These are phyloP conservation scores for Sebastes reedi DNA, from an alignment of 2,797 vertebrate species.

Conservation along the genomic window DNA sequence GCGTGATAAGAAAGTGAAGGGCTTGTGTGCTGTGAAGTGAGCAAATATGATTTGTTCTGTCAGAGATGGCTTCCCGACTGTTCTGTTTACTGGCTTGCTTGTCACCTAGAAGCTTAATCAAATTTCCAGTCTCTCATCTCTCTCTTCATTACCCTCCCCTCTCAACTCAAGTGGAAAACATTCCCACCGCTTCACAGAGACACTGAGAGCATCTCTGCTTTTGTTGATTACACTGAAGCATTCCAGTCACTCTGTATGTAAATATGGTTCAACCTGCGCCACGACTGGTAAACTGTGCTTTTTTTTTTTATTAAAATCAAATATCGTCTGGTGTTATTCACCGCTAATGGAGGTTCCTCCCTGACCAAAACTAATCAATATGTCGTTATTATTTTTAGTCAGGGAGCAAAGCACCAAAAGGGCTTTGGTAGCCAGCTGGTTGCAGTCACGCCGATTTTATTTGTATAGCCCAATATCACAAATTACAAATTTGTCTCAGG, in stretches of 20 bases:
- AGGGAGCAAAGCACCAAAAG: background rate
- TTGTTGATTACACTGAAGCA: constrained; percentile 30
- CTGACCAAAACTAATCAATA: background rate
- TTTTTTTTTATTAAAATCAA: background rate
- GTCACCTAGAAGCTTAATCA: constrained; percentile 49
- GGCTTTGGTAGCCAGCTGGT: background rate
- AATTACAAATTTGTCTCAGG: no score
- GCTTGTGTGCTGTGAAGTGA: constrained; percentile 10
- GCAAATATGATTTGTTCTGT: constrained; percentile 30
- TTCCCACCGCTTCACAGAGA: constrained; percentile 18
- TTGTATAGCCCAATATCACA: no score
- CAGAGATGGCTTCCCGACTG: constrained; percentile 15
- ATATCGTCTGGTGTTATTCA: background rate
- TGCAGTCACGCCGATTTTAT: background rate
- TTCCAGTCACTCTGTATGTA: constrained; percentile 35
- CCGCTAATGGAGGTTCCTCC: background rate
- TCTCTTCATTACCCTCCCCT: constrained; percentile 46
- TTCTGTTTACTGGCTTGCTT: constrained; percentile 31
- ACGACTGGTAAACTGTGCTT: background rate
- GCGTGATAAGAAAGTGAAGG: background rate
- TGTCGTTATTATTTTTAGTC: background rate
- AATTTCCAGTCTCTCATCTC: constrained; percentile 38
- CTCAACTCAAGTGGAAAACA: constrained; percentile 53
- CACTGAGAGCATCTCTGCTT: constrained; percentile 15
- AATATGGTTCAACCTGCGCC: constrained; percentile 8